phyloP scores from a whole-genome alignment of 2,888 invertebrate genomes.

The Cantharis nigra region DNA sequence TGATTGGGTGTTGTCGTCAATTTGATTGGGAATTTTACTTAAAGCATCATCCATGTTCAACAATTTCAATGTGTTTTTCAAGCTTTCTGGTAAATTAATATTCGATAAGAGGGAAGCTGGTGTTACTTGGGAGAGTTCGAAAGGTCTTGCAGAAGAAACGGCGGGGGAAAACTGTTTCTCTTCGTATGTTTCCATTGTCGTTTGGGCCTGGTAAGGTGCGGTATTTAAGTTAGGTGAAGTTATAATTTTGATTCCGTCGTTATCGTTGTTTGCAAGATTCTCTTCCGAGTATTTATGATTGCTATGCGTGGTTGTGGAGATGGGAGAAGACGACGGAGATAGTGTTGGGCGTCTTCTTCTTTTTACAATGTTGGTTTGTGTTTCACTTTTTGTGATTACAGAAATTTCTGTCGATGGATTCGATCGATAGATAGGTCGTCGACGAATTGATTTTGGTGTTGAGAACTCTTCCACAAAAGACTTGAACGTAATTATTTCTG shows the following conservation, averaged over 20 bases:
- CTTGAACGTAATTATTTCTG: background rate
- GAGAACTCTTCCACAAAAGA: background rate
- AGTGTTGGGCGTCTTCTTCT: slow-evolving; percentile 11
- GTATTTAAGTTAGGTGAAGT: slow-evolving; percentile 27
- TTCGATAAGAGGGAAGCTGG: slow-evolving; percentile 32
- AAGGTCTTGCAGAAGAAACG: slow-evolving; percentile 7
- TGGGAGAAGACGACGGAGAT: slow-evolving; percentile 17
- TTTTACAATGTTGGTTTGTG: background rate
- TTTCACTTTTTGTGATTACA: slow-evolving; percentile 6
- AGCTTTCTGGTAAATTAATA: slow-evolving; percentile 39
- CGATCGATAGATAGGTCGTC: background rate
- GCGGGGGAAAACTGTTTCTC: background rate
- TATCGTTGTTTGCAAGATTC: background rate
- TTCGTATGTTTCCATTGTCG: background rate
- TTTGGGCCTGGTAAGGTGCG: background rate
- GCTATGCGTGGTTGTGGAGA: slow-evolving; percentile 25
- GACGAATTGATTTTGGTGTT: background rate
- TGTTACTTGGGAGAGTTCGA: slow-evolving; percentile 10
- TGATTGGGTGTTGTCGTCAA: background rate
- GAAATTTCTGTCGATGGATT: slow-evolving; percentile 7
- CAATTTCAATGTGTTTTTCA: slow-evolving; percentile 34
- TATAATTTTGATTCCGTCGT: slow-evolving; percentile 29
- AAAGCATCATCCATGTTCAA: slow-evolving; percentile 14
- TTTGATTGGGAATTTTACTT: background rate
- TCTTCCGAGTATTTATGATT: slow-evolving; percentile 50